These are phyloP conservation scores for Perizoma affinitatum DNA, from an alignment of 2,888 invertebrate genomes.

Conservation along the genomic window DNA sequence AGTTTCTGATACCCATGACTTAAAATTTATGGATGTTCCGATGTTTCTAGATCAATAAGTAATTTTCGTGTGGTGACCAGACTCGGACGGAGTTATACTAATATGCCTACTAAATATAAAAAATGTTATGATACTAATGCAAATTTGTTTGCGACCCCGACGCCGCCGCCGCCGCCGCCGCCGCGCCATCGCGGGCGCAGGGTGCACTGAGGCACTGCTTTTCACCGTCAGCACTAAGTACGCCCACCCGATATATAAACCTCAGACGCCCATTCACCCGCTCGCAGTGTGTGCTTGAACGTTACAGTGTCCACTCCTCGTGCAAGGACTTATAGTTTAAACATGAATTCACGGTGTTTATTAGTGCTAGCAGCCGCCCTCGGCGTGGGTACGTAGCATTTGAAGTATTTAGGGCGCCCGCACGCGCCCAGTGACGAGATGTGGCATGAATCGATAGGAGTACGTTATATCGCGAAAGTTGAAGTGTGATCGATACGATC, in stretches of 20 bases:
- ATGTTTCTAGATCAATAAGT: too few species aligned
- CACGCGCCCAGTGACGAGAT: constrained; percentile 48
- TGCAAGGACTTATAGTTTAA: constrained; percentile 80
- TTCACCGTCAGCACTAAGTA: constrained; percentile 70
- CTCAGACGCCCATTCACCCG: constrained; percentile 81
- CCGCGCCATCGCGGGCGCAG: constrained; percentile 52
- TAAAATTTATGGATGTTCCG: too few species aligned
- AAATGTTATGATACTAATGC: constrained; percentile 9
- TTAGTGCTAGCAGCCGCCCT: constrained; percentile 86
- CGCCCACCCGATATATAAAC: constrained; percentile 81
- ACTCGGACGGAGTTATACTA: too few species aligned
- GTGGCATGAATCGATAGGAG: constrained; percentile 49
- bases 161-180: constrained; percentile 38
- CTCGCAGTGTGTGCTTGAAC: constrained; percentile 83
- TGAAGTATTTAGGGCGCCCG: constrained; percentile 76
- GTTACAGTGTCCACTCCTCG: constrained; percentile 80
- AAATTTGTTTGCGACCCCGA: constrained; percentile 22
- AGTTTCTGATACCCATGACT: too few species aligned
- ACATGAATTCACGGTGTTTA: constrained; percentile 83
- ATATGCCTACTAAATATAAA: too few species aligned
- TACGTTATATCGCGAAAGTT: constrained; percentile 55
- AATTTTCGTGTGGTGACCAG: too few species aligned
- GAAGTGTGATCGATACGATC: constrained; percentile 57
- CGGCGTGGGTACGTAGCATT: constrained; percentile 87
- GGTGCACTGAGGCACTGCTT: constrained; percentile 66